A percentile compares a stretch with the other conserved stretches of the same genome.
Evolutionary conservation across 2,113 vertebrate genomes (phyloP).

Genomic region (Macquaria ambigua): DNA sequence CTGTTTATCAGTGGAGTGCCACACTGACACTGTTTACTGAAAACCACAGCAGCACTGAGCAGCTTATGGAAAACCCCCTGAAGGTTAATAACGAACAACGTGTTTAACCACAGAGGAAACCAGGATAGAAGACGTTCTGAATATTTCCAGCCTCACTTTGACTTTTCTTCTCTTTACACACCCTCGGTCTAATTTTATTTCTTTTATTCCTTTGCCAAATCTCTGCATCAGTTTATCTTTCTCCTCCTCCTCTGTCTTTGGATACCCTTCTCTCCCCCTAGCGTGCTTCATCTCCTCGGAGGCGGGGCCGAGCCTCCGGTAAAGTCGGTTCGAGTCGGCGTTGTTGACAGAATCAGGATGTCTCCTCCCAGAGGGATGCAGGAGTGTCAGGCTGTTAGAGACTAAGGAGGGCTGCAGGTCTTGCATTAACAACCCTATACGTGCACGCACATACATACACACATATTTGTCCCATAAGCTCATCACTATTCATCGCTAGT

Average conservation of each 20-base stretch:
- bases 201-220: slow-evolving; percentile 41
- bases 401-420: slow-evolving; percentile 50
- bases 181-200: slow-evolving; percentile 30
- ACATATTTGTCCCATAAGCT: slow-evolving; percentile 71
- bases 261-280: slow-evolving; percentile 22
- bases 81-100: slow-evolving; percentile 25
- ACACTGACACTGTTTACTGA: slow-evolving; percentile 57
- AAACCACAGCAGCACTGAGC: slow-evolving; percentile 33
- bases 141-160: not conserved
- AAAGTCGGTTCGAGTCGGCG: slow-evolving; percentile 27
- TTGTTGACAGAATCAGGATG: slow-evolving; percentile 75
- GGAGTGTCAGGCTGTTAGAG: slow-evolving; percentile 55
- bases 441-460: slow-evolving; percentile 38
- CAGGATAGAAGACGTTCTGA: slow-evolving; percentile 7
- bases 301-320: slow-evolving; percentile 32
- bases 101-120: slow-evolving; percentile 28
- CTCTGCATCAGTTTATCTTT: slow-evolving; percentile 39
- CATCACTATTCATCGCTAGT: slow-evolving; percentile 76
- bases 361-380: slow-evolving; percentile 63
- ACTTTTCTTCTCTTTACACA: not conserved
- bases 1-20: slow-evolving; percentile 49
- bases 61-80: slow-evolving; percentile 23
- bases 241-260: slow-evolving; percentile 37
- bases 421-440: slow-evolving; percentile 47
- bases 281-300: slow-evolving; percentile 24